Evolutionary conservation across 2,113 vertebrate genomes (phyloP).

Genomic region (Gracilinanus agilis): DNA sequence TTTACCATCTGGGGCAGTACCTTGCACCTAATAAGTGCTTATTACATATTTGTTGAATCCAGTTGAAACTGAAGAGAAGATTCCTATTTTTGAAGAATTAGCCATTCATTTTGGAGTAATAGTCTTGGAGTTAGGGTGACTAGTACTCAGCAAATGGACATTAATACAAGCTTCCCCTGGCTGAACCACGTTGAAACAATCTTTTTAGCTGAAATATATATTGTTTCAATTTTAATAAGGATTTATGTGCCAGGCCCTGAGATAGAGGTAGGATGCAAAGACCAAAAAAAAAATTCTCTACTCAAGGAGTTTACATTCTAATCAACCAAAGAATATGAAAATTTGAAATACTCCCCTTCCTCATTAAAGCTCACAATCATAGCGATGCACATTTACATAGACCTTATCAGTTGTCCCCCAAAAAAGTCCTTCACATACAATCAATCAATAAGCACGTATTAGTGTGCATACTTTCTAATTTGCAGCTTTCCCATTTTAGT

Average conservation of each 20-base stretch:
- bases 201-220: background rate
- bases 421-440: background rate
- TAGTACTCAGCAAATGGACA: background rate
- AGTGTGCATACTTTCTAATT: background rate
- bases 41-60: background rate
- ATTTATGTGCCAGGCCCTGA: background rate
- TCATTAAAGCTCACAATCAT: background rate
- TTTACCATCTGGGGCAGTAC: background rate
- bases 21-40: background rate
- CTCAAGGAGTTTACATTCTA: background rate
- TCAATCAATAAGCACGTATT: background rate
- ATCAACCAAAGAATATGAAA: background rate
- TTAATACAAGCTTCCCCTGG: no score
- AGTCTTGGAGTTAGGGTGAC: background rate
- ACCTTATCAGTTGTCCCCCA: background rate
- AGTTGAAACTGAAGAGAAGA: background rate
- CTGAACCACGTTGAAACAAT: background rate
- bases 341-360: background rate
- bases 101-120: background rate
- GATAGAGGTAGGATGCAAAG: background rate
- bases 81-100: background rate
- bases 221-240: background rate
- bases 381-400: background rate
- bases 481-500: background rate
- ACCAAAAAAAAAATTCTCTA: background rate